Percentiles rank a stretch among this genome's conserved stretches.
Conservation (phyloP, 2,797 vertebrate genomes). For the Toxotes lorentzi region DNA sequence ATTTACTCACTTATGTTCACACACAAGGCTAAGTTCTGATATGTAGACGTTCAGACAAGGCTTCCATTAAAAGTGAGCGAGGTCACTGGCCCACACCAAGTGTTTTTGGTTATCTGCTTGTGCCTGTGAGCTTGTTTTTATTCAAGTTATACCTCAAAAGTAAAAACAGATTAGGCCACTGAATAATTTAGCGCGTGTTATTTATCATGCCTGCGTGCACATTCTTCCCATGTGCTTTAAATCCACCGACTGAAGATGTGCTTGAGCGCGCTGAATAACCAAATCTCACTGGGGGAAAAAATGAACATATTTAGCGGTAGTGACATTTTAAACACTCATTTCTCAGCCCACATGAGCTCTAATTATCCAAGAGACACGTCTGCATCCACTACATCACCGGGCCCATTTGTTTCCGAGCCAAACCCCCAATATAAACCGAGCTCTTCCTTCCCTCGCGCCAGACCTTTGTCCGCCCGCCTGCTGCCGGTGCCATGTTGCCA, state of each 20-base stretch:
- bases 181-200: background rate
- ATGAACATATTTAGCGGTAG: background rate
- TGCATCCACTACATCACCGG: conserved; percentile 17
- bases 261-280: background rate
- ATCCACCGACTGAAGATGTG: background rate
- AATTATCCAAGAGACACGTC: conserved; percentile 27
- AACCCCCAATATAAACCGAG: conserved; percentile 26
- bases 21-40: background rate
- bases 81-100: background rate
- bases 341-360: conserved; percentile 22
- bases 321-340: conserved; percentile 26
- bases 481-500: conserved; percentile 85
- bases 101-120: background rate
- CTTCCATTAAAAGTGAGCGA: background rate
- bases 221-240: background rate
- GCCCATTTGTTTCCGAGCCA: conserved; percentile 14
- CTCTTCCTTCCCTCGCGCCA: conserved; percentile 60
- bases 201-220: background rate
- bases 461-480: conserved; percentile 83
- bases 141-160: background rate
- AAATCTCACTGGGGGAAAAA: background rate
- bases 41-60: background rate
- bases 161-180: background rate
- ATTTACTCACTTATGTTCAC: background rate
- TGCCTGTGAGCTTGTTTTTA: background rate